A percentile compares a stretch with the other conserved stretches of the same genome.
phyloP scores from a whole-genome alignment of 2,113 vertebrate genomes.

The Rhizomys pruinosus region DNA sequence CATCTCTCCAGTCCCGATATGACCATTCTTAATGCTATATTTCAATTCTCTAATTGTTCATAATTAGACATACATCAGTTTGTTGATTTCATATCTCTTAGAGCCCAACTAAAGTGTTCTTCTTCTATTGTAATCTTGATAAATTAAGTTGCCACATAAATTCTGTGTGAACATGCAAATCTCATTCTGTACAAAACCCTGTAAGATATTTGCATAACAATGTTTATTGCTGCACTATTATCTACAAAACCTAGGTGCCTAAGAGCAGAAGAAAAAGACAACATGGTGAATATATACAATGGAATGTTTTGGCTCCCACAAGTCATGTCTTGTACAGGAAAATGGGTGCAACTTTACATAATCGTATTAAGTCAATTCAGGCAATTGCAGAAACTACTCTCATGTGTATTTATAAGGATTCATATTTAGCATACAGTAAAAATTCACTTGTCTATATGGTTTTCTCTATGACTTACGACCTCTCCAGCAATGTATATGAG shows the following conservation, averaged over 20 bases:
- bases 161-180: background rate
- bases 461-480: too few species aligned
- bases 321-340: background rate
- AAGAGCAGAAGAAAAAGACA: background rate
- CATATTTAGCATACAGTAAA: too few species aligned
- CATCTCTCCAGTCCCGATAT: too few species aligned
- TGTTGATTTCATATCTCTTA: background rate
- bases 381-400: background rate
- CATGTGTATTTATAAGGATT: too few species aligned
- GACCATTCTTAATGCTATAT: background rate
- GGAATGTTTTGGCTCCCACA: background rate
- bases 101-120: background rate
- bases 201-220: background rate
- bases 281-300: background rate
- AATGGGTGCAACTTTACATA: background rate
- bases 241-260: background rate
- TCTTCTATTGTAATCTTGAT: background rate
- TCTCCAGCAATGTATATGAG: too few species aligned
- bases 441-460: too few species aligned
- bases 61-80: background rate
- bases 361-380: background rate
- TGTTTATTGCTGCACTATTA: too few species aligned
- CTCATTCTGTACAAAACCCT: background rate
- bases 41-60: conserved; percentile 13
- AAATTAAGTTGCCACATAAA: background rate